These are phyloP conservation scores for Calephelis virginiensis DNA, from an alignment of 1,140 invertebrate species.

Conservation along the genomic window DNA sequence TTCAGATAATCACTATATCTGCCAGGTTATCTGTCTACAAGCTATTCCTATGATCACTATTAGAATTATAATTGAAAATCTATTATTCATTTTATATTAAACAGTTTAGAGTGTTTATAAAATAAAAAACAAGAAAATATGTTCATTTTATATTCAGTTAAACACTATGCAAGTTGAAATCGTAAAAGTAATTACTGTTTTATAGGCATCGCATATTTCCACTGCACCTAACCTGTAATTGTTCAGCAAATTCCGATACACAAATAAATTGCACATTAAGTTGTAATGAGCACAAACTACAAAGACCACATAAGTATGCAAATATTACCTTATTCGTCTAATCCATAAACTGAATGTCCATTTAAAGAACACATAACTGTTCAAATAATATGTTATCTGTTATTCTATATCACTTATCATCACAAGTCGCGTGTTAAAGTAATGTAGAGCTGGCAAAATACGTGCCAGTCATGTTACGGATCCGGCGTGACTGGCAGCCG, in stretches of 20 bases:
- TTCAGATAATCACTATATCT: conserved; percentile 20
- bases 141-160: no score
- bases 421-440: conserved; percentile 50
- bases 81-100: no score
- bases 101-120: no score
- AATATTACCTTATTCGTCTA: conserved; percentile 63
- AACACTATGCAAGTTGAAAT: no score
- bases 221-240: no score
- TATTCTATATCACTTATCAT: conserved; percentile 54
- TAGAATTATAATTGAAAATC: conserved; percentile 22
- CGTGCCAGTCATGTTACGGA: conserved; percentile 50
- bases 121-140: no score
- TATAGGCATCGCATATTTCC: no score
- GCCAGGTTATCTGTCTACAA: conserved; percentile 24
- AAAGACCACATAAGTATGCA: conserved; percentile 60
- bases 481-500: conserved; percentile 62
- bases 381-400: conserved; percentile 11
- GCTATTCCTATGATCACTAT: conserved; percentile 21
- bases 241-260: conserved; percentile 10
- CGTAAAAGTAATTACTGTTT: no score
- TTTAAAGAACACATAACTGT: conserved; percentile 42
- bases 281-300: conserved; percentile 47
- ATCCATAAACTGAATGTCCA: conserved; percentile 46
- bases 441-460: conserved; percentile 27
- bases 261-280: conserved; percentile 20